Base-by-base conservation (phyloP, 2,888 invertebrate species). In the Corbicula japonica region DNA sequence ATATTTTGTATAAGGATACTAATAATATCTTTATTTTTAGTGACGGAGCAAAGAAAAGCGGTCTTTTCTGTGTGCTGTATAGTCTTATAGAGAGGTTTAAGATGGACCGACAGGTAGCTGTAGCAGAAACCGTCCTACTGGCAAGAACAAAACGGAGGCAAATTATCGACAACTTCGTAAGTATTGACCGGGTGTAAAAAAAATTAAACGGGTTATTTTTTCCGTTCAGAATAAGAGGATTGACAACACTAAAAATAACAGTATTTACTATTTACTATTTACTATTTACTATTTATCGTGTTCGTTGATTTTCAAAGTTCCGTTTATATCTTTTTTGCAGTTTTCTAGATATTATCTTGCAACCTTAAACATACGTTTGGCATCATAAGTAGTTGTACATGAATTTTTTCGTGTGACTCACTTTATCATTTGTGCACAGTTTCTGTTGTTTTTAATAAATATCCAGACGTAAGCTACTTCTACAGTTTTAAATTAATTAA, bases 21-120 rank as follows among this genome's bases (percentile, higher is more conserved):
- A n/a, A n/a, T n/a, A n/a, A n/a, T n/a, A n/a, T n/a, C n/a, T n/a
- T 60, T 38, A 4, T 60, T 26, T 26, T 6, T 26, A 72, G 72
- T 28, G 50, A 72, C 35, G 72, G 72, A n/a, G 72, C 72, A 2
- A 28, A n/a, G n/a, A 72, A 48, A 34, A 63, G 72, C 26, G 72
- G 72, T 3, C 35, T 72, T n/a, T 62, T 72, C 26, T 72, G 63
- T 28, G 56, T 63, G 0, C 18, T 72, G 10, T 63, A 54, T 28
- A 44, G 44, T 26, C 23, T 63, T 2, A 10, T 72, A 10, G 63
- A 72, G 23, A 38, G 46, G 21, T 10, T 44, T 5, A 72, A 72
- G 23, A 52, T 26, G 28, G 72, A 72, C 8, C 32, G 54, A 12
- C 34, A 72, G 15, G 46, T 72, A 8, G 63, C 72, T 5, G 28